Conservation (phyloP, 2,113 vertebrate genomes). For the Bos indicus region DNA sequence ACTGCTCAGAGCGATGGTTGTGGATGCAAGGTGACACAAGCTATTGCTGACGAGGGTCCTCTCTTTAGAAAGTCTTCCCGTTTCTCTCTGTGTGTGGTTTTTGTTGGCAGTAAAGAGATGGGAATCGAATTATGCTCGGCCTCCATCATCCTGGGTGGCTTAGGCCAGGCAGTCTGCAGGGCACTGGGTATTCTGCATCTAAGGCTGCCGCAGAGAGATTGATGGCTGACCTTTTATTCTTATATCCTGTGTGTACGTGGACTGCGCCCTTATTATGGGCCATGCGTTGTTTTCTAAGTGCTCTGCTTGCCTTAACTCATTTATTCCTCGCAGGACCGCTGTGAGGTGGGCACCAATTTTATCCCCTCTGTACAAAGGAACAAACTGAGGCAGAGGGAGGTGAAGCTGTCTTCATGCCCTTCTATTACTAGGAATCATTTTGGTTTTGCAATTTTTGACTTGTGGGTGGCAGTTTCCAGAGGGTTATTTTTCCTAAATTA, state of each 20-base stretch:
- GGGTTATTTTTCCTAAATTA: background rate
- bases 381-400: constrained; percentile 31
- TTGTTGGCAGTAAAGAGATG: background rate
- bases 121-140: background rate
- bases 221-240: background rate
- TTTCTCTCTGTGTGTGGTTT: background rate
- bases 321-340: background rate
- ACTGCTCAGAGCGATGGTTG: background rate
- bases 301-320: background rate
- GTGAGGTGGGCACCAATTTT: background rate
- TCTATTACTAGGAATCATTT: background rate
- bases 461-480: background rate
- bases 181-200: background rate
- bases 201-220: background rate
- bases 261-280: background rate
- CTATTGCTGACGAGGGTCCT: background rate
- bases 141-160: accelerated
- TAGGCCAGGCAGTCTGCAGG: background rate
- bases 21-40: background rate
- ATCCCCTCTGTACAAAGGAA: background rate
- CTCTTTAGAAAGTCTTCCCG: background rate
- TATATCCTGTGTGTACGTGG: background rate
- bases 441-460: background rate
- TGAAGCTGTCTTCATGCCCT: background rate
- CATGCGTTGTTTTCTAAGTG: background rate